Conservation (phyloP, 2,113 vertebrate species). For the Hemiprocne comata region DNA sequence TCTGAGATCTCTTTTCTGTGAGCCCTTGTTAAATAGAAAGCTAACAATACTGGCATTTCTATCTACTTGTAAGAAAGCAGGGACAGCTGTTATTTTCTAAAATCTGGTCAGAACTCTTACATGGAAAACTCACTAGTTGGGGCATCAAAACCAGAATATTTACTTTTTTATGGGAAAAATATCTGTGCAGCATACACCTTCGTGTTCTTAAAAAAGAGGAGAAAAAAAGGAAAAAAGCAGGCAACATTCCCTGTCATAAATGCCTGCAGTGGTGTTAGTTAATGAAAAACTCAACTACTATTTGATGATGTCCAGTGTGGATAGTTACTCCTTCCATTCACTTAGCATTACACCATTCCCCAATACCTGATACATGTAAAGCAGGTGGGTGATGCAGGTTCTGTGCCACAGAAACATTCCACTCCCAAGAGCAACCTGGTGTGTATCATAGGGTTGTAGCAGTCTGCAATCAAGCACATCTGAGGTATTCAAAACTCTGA, state of each 20-base stretch:
- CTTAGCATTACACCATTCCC: neutral
- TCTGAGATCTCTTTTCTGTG: neutral
- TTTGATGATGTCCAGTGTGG: fast-evolving
- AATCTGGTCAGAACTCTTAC: neutral
- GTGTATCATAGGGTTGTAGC: neutral
- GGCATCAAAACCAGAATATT: neutral
- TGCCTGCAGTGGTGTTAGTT: neutral
- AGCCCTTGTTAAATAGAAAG: neutral
- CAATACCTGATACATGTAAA: neutral
- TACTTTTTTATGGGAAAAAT: neutral
- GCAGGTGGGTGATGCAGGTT: neutral
- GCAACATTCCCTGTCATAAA: neutral
- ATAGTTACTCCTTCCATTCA: neutral
- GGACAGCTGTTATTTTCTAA: neutral
- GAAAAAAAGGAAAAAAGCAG: neutral
- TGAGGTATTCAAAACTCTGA: neutral
- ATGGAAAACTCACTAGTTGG: neutral
- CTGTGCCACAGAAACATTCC: neutral
- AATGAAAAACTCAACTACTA: neutral
- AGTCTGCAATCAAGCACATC: neutral
- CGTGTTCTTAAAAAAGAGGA: neutral
- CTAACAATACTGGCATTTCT: neutral
- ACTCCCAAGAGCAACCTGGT: neutral
- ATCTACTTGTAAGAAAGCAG: neutral
- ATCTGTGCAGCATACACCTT: neutral